Conservation (phyloP, 2,888 invertebrate species). For the Scrobipalpa atriplicella region DNA sequence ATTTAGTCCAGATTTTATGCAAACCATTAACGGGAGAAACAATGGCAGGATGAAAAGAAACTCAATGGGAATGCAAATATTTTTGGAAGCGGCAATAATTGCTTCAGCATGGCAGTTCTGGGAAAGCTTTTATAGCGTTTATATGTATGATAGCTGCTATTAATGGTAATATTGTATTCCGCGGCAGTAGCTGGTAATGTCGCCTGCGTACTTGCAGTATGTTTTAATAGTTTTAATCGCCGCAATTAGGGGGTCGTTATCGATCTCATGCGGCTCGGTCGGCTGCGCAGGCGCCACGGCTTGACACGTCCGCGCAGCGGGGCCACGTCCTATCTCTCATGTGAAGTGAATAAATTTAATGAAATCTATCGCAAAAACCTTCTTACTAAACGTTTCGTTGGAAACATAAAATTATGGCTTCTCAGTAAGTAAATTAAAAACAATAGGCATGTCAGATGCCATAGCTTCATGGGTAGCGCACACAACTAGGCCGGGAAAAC, state of each 20-base stretch:
- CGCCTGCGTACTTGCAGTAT: constrained; percentile 47
- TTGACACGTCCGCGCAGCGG: constrained; percentile 53
- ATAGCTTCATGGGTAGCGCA: constrained; percentile 18
- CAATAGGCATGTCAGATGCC: background rate
- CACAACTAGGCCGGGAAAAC: constrained; percentile 11
- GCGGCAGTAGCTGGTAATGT: constrained; percentile 58
- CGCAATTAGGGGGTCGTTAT: constrained; percentile 60
- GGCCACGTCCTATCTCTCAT: constrained; percentile 49
- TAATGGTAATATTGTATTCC: constrained; percentile 51
- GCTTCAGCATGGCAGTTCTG: constrained; percentile 30
- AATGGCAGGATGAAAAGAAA: constrained; percentile 22
- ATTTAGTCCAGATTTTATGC: constrained; percentile 39
- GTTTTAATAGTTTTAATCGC: constrained; percentile 53
- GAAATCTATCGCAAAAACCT: constrained; percentile 19
- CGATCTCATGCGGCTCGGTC: constrained; percentile 39
- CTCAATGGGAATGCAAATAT: constrained; percentile 38
- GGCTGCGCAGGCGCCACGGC: constrained; percentile 41
- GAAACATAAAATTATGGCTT: constrained; percentile 5
- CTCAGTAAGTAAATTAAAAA: background rate
- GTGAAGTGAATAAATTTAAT: constrained; percentile 62
- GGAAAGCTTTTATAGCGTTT: constrained; percentile 38
- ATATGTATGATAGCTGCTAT: constrained; percentile 23
- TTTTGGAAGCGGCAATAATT: constrained; percentile 33
- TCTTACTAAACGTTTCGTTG: background rate
- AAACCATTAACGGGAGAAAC: constrained; percentile 20